Evolutionary conservation across 2,888 invertebrate species (phyloP), one percentile per base, ranked within the genome.

Genomic region (Drosophila differens): DNA sequence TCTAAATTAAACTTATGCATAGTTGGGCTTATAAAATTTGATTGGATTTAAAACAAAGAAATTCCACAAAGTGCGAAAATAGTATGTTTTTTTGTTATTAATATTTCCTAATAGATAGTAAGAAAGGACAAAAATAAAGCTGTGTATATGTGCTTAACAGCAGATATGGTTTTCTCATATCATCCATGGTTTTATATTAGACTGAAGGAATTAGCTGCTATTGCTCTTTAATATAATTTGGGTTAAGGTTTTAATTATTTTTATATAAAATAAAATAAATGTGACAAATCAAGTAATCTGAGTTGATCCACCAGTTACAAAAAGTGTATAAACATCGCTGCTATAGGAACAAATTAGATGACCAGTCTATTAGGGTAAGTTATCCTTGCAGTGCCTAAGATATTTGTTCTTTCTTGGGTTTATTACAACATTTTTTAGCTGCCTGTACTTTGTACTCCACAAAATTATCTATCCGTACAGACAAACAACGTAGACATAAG

Each of bases 401-500:
- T 22, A 47, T 9, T 47, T 47, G 16, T 47, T 25, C 16, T 4
- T 16, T 16, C 4, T 25, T 7, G 16, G 16, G 7, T 14, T 47
- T 47, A 25, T 25, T 16, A 25, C 47, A 47, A 22, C 7, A 47
- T 47, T 61, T 73, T 53, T 61, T 52, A 41, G 39, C 35, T 62
- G 10, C 28, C 55, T 49, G 19, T 22, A 55, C 51, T 51, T 28
- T 41, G 25, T 32, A 16, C 47, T 60, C 66, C 63, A 74, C 71
- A 74, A 71, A 71, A 81, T 74, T 59, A 66, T 64, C 67, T 62
- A 44, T 30, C 69, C 62, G 30, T 33, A 37, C 35, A 77, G 69
- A 55, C 77, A 70, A 69, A 60, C 58, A 71, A 65, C 52, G 51
- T 67, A 63, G 64, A 52, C 70, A 79, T 73, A 59, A 70, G 49